phyloP scores from a whole-genome alignment of 2,797 vertebrate species.

The Squalus acanthias region DNA sequence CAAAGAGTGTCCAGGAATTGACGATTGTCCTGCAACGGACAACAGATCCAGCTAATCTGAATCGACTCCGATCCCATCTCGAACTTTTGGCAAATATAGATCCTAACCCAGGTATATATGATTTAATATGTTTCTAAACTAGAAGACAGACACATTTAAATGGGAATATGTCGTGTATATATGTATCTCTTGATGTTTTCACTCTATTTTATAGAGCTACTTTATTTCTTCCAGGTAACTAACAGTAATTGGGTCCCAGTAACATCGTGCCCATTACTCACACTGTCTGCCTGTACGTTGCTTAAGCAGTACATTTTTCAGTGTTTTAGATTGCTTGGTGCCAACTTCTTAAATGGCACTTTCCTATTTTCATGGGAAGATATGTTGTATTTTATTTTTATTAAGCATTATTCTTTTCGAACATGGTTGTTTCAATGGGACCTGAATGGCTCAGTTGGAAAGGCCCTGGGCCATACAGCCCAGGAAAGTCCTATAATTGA shows the following conservation, averaged over 20 bases:
- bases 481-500: neutral
- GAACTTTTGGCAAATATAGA: constrained; percentile 92
- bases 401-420: neutral
- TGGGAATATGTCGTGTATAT: neutral
- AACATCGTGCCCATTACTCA: neutral
- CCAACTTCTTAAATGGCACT: neutral
- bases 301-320: neutral
- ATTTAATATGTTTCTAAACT: neutral
- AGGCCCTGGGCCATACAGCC: neutral
- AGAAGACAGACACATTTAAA: neutral
- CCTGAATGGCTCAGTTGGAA: neutral
- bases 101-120: constrained; percentile 79
- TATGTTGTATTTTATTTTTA: neutral
- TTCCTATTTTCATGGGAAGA: neutral
- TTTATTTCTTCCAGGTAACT: neutral
- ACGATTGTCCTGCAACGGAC: constrained; percentile 92
- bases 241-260: neutral
- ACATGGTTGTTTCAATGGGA: neutral
- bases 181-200: neutral
- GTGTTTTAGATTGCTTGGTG: neutral
- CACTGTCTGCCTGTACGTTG: neutral
- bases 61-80: constrained; percentile 79
- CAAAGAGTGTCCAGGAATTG: constrained; percentile 92
- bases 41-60: constrained; percentile 87
- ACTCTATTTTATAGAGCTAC: neutral